Percentiles rank a stretch among this genome's conserved stretches.
Evolutionary conservation across 2,797 vertebrate genomes (phyloP).

Genomic region (Oreortyx pictus): DNA sequence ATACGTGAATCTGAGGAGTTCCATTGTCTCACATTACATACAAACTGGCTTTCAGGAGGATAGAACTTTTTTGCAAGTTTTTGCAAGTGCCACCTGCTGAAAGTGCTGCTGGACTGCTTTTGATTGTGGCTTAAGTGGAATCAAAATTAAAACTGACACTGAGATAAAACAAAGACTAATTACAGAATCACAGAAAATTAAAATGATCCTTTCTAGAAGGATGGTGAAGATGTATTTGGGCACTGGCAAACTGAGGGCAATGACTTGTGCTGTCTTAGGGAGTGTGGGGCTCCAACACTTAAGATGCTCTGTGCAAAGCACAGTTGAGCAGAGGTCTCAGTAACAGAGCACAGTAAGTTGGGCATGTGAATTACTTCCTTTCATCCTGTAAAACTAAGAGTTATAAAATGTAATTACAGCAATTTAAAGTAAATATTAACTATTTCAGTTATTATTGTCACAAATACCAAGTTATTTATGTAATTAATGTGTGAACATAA

Average conservation of each 20-base stretch:
- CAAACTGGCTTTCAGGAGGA: background rate
- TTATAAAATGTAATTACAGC: slow-evolving; percentile 44
- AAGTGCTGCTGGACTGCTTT: background rate
- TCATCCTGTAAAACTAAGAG: background rate
- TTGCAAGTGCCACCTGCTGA: background rate
- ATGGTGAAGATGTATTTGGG: background rate
- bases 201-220: background rate
- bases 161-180: background rate
- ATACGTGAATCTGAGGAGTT: background rate
- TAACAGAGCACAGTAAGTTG: background rate
- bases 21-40: background rate
- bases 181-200: background rate
- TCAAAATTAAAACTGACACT: background rate
- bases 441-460: background rate
- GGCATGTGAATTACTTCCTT: background rate
- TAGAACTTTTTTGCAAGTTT: background rate
- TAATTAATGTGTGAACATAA: slow-evolving; percentile 32
- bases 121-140: background rate
- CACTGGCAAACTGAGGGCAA: background rate
- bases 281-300: background rate
- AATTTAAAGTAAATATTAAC: slow-evolving; percentile 50
- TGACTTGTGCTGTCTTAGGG: background rate
- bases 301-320: background rate
- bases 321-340: background rate
- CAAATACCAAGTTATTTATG: slow-evolving; percentile 34